Conservation (phyloP, 2,113 vertebrate species). For the Protobothrops flavoviridis region DNA sequence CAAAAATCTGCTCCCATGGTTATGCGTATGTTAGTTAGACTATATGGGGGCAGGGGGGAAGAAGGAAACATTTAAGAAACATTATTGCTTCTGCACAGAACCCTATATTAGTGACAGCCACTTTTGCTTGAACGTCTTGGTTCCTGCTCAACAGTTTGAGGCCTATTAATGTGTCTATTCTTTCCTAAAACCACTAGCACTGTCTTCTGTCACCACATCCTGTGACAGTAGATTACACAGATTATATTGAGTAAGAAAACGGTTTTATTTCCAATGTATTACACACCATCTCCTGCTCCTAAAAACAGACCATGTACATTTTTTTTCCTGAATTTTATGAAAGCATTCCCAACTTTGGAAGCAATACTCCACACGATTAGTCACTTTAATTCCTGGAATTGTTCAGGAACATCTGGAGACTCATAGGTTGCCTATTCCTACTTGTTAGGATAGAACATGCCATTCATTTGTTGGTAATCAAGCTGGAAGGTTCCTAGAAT, state of each 20-base stretch:
- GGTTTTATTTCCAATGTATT: background rate
- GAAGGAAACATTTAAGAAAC: background rate
- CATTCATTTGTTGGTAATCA: background rate
- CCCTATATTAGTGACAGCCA: background rate
- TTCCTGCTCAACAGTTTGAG: background rate
- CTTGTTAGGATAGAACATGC: background rate
- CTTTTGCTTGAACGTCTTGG: background rate
- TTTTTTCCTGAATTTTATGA: background rate
- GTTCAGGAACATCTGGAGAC: background rate
- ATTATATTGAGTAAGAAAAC: background rate
- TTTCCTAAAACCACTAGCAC: background rate
- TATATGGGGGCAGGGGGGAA: background rate
- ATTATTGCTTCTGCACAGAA: background rate
- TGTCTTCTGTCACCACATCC: slow-evolving; percentile 1
- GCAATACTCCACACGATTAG: background rate
- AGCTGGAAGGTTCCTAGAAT: background rate
- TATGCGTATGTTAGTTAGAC: background rate
- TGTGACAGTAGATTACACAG: background rate
- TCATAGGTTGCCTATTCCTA: background rate
- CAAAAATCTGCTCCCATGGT: background rate
- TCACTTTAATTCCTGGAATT: background rate
- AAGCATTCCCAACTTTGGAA: background rate
- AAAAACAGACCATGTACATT: background rate
- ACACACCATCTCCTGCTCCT: background rate
- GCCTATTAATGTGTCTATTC: background rate